Evolutionary conservation across 2,113 vertebrate genomes (phyloP), one percentile per base, ranked within the genome.

Genomic region (Tachysurus vachellii): DNA sequence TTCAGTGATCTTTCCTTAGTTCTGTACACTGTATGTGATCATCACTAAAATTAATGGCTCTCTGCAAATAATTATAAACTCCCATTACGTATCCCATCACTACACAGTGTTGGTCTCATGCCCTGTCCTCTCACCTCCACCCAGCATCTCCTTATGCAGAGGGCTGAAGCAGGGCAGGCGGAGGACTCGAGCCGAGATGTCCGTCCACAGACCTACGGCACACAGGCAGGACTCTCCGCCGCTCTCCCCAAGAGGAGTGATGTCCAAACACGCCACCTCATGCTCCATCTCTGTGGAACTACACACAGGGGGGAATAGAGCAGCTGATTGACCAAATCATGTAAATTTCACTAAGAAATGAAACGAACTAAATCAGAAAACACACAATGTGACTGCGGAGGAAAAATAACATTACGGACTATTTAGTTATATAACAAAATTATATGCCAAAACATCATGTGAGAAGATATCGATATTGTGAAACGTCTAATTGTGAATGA

Each of bases 281-380:
- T 99, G 98, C 90, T 99, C 98, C 98, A 99, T 99, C 91, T 99
- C 97, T 0, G 96, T 98, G 91, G 95, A 97, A 90, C 98, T 99
- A 71, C n/a, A 83, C 66, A 50, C 9, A 53, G 4, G 11, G 0
- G 0, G 66, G 23, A 14, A 70, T 0, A 70, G 5, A 70, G 8
- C 36, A 10, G 10, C 3, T 6, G 17, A 75, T 44, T 42, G 0
- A 71, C 16, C 16, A 44, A 4, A 8, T 73, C 68, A 71, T 3
- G 16, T 66, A 9, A 28, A 64, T n/a, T 61, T 61, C 11, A 64
- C 26, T 3, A 64, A 59, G 17, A 59, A 59, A 59, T 59, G 17
- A 59, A 0, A 23, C 1, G n/a, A 26, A 64, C 8, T n/a, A 64
- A 64, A 64, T n/a, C 16, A 64, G 11, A 64, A 9, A 23, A n/a